These are phyloP conservation scores for Bungarus multicinctus DNA, from an alignment of 2,113 vertebrate species.

Conservation along the genomic window DNA sequence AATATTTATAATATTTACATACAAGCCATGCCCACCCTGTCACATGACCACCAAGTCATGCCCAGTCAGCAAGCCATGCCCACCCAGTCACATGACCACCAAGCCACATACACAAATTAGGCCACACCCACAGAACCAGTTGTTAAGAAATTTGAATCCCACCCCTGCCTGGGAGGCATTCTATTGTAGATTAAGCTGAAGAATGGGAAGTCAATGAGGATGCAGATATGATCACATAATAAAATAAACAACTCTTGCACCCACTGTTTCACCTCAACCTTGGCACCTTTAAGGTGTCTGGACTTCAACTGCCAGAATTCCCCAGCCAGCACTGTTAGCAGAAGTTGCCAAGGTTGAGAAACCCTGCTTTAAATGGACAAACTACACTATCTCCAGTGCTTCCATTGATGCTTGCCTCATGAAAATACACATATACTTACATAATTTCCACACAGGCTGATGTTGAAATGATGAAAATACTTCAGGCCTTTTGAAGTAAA, in stretches of 20 bases:
- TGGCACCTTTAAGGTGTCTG: background rate
- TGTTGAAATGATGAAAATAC: constrained; percentile 84
- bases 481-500: constrained; percentile 90
- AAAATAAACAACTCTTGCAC: background rate
- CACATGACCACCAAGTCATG: too few species aligned
- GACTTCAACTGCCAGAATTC: background rate
- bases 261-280: background rate
- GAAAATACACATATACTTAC: constrained; percentile 61
- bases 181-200: background rate
- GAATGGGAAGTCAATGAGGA: background rate
- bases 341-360: background rate
- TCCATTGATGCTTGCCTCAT: background rate
- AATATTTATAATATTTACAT: too few species aligned
- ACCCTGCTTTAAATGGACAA: background rate
- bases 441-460: constrained; percentile 86
- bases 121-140: too few species aligned
- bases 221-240: background rate
- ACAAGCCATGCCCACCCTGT: too few species aligned
- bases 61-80: too few species aligned
- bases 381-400: background rate
- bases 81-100: too few species aligned
- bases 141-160: too few species aligned
- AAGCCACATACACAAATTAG: too few species aligned
- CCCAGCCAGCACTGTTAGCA: background rate
- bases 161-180: background rate